Conservation (phyloP, 1,140 invertebrate species). For the Pygmarrhopalites habei region DNA sequence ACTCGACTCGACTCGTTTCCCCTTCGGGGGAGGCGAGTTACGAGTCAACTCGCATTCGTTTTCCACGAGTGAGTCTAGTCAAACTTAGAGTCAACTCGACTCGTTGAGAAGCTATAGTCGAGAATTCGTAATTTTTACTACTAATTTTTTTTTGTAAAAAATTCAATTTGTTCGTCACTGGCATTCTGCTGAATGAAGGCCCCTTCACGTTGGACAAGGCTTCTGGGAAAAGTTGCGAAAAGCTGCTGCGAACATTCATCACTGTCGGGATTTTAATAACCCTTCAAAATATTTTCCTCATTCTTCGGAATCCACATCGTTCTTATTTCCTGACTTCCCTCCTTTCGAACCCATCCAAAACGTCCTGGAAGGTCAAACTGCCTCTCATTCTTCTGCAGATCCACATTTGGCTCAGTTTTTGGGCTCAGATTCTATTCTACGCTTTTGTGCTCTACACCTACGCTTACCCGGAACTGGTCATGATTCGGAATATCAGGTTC, state of each 20-base stretch:
- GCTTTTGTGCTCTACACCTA: background rate
- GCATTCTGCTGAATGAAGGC: too few relatives aligned
- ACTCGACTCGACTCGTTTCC: too few relatives aligned
- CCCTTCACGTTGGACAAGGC: too few relatives aligned
- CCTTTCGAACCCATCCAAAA: background rate
- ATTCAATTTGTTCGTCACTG: too few relatives aligned
- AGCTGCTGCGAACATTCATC: background rate
- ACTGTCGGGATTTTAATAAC: background rate
- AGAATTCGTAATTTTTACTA: too few relatives aligned
- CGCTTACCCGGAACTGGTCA: background rate
- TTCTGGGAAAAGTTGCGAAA: slow-evolving; percentile 20
- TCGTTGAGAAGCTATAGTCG: too few relatives aligned
- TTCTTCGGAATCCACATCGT: background rate
- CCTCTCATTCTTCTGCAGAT: slow-evolving; percentile 2
- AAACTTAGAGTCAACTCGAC: too few relatives aligned
- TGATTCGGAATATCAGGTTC: slow-evolving; percentile 11
- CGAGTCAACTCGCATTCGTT: too few relatives aligned
- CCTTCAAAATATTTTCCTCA: slow-evolving; percentile 7
- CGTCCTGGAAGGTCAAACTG: background rate
- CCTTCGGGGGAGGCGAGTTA: too few relatives aligned
- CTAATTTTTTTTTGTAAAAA: too few relatives aligned
- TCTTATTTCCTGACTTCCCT: slow-evolving; percentile 10
- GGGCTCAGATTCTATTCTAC: slow-evolving; percentile 10
- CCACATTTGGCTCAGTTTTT: slow-evolving; percentile 2
- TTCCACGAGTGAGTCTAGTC: too few relatives aligned